phyloP scores from a whole-genome alignment of 2,113 vertebrate genomes.

The Planiliza haematocheilus region DNA sequence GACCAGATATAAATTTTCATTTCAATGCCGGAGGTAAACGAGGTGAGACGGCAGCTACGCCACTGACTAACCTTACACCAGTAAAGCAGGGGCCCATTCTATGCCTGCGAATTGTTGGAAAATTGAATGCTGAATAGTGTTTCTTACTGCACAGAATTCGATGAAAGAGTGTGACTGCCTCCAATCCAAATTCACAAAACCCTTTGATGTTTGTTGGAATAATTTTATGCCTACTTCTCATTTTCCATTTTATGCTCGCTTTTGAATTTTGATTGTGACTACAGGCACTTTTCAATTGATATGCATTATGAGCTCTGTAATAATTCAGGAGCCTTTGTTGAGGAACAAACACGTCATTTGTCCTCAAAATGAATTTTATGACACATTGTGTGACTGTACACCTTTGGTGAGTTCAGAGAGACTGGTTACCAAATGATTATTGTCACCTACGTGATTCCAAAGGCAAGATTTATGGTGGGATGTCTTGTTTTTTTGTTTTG shows the following conservation, averaged over 20 bases:
- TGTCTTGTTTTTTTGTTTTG: constrained; percentile 19
- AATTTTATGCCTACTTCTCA: constrained; percentile 75
- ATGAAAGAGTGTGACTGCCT: constrained; percentile 71
- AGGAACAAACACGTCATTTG: constrained; percentile 74
- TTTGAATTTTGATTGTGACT: constrained; percentile 77
- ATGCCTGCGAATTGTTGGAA: constrained; percentile 59
- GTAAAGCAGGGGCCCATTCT: constrained; percentile 36
- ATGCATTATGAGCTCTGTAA: constrained; percentile 66
- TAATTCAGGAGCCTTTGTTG: constrained; percentile 75
- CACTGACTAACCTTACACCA: constrained; percentile 57
- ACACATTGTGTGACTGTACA: constrained; percentile 34
- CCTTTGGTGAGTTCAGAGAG: constrained; percentile 39
- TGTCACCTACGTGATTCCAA: constrained; percentile 12
- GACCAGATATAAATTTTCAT: constrained; percentile 64
- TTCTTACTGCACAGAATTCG: constrained; percentile 57
- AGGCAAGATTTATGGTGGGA: constrained; percentile 4
- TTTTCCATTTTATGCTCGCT: constrained; percentile 75
- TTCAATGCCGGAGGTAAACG: constrained; percentile 49
- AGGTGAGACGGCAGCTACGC: constrained; percentile 49
- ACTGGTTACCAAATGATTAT: background rate
- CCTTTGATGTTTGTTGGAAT: constrained; percentile 80
- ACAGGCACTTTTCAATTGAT: constrained; percentile 73
- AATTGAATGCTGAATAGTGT: constrained; percentile 68
- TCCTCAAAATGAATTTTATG: constrained; percentile 47
- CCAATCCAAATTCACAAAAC: constrained; percentile 73